Percentiles rank a stretch among this genome's conserved stretches.
Evolutionary conservation across 2,797 vertebrate genomes (phyloP).

Genomic region (Rhincodon typus): DNA sequence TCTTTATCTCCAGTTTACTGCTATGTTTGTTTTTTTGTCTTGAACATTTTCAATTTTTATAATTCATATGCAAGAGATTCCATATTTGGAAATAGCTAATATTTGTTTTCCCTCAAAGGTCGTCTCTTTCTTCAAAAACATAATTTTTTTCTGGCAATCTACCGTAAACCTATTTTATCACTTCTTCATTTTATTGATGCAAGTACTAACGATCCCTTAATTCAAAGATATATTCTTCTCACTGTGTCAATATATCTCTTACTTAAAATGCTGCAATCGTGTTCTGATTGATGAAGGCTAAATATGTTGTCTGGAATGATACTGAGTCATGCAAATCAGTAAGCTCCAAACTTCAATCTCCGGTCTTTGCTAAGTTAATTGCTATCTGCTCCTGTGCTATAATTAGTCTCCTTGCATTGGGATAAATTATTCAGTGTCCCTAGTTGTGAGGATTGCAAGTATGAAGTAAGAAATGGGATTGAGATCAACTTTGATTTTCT

Average conservation of each 20-base stretch:
- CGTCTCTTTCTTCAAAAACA: too few species aligned
- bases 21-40: not conserved
- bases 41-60: not conserved
- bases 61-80: not conserved
- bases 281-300: not conserved
- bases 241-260: not conserved
- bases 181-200: not conserved
- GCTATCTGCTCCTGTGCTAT: not conserved
- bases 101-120: not conserved
- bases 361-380: not conserved
- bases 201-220: not conserved
- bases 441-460: not conserved
- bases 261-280: not conserved
- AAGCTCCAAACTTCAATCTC: not conserved
- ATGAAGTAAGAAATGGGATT: not conserved
- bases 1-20: not conserved
- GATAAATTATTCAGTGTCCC: not conserved
- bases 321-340: not conserved
- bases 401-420: not conserved
- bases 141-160: not conserved
- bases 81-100: not conserved
- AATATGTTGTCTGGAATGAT: not conserved
- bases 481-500: not conserved
- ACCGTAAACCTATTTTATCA: not conserved
- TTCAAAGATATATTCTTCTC: conserved; percentile 7